Evolutionary conservation across 2,113 vertebrate genomes (phyloP), one percentile per base, ranked within the genome.

Genomic region (Colistium nudipinnis): DNA sequence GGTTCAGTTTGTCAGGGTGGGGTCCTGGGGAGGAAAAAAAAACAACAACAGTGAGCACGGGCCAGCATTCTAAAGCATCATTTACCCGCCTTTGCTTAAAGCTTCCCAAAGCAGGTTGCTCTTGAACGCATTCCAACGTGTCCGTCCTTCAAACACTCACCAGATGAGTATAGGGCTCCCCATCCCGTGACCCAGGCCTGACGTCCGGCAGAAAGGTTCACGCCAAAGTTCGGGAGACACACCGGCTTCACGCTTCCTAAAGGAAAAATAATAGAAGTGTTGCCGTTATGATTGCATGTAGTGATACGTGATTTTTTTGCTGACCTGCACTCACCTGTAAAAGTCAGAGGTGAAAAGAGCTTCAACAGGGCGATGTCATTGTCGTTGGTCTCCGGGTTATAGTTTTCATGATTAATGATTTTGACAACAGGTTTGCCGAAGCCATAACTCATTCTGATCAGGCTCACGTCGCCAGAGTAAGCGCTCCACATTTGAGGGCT

Each of bases 361-460:
- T 87, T 92, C 57, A 93, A 78, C 7, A 93, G 79, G n/a, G 92
- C 91, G 1, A 93, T 61, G 53, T 93, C 93, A 22, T 92, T 74
- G 33, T 87, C 36, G 24, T 72, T 75, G 0, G 69, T 89, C 0
- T 6, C 0, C 0, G 5, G 0, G 49, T 91, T 1, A 28, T 47
- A 93, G 0, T 65, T 7, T 14, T 78, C 6, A 39, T 93, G 88
- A n/a, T 1, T 55, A 49, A 92, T 78, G 61, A 93, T 86, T 53
- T 20, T 73, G 0, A 7, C 0, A 3, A 93, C 86, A 6, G 2
- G 2, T 14, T 33, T 76, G 17, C 74, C 75, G 0, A 0, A 0
- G 0, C 0, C 0, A 0, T 0, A 0, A 0, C 0, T 0, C 86
- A 88, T 84, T 10, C 6, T 5, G 0, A 0, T 0, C 51, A 81